Conservation (phyloP, 2,888 invertebrate genomes). For the Dascillus cervinus region DNA sequence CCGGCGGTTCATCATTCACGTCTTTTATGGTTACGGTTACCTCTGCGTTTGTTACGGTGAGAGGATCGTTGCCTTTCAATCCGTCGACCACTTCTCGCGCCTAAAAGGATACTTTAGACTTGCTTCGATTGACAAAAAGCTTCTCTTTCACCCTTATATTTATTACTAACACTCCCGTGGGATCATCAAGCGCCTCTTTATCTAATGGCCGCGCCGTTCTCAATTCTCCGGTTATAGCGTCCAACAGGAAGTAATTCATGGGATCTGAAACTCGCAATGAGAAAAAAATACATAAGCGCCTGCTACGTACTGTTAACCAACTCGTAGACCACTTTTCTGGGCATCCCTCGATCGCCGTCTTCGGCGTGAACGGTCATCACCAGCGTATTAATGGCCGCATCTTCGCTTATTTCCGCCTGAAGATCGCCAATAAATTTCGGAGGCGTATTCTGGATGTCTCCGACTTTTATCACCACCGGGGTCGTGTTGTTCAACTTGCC, state of each 20-base stretch:
- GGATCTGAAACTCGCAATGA: conserved; percentile 76
- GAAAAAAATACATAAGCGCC: conserved; percentile 2
- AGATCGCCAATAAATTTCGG: conserved; percentile 77
- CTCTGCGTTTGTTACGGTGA: conserved; percentile 62
- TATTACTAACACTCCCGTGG: conserved; percentile 70
- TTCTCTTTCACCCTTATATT: conserved; percentile 53
- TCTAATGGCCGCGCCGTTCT: conserved; percentile 78
- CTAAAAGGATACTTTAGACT: too few species aligned
- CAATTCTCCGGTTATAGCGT: conserved; percentile 71
- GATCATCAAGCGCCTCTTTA: conserved; percentile 72
- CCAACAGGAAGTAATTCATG: conserved; percentile 76
- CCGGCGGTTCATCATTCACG: conserved; percentile 83
- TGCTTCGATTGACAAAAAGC: background rate
- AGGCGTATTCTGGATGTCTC: conserved; percentile 81
- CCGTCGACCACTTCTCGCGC: conserved; percentile 75
- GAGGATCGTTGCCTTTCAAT: conserved; percentile 55
- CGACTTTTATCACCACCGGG: conserved; percentile 68
- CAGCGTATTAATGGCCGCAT: conserved; percentile 74
- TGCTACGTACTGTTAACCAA: conserved; percentile 67
- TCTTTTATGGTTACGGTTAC: conserved; percentile 79
- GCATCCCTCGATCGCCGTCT: conserved; percentile 79
- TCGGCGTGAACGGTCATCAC: conserved; percentile 73
- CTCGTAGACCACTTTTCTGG: conserved; percentile 69
- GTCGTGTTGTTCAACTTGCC: conserved; percentile 67
- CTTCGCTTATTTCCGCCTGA: conserved; percentile 71